phyloP scores from a whole-genome alignment of 2,888 invertebrate species.

The Notodonta dromedarius region DNA sequence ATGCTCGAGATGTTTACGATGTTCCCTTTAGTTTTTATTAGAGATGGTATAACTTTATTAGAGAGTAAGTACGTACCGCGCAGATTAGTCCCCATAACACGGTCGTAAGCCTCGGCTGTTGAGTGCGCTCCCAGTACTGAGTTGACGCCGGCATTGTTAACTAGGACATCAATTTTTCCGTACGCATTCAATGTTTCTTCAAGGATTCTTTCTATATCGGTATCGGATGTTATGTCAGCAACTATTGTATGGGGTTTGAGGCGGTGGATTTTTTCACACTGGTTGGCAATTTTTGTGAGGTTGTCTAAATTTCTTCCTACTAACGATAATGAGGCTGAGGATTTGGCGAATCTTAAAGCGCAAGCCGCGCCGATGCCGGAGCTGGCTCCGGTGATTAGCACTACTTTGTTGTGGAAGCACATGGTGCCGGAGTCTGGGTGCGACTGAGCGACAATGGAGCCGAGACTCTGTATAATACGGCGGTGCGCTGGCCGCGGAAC shows the following conservation, averaged over 20 bases:
- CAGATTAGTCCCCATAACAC: conserved; percentile 62
- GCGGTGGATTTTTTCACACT: conserved; percentile 55
- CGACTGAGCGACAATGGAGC: conserved; percentile 36
- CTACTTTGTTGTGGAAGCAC: conserved; percentile 68
- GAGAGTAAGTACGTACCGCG: conserved; percentile 64
- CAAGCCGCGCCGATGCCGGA: conserved; percentile 71
- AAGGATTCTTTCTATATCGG: conserved; percentile 57
- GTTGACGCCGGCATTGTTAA: conserved; percentile 69
- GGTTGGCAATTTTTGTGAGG: conserved; percentile 51
- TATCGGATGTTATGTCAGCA: conserved; percentile 62
- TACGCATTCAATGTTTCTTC: conserved; percentile 54
- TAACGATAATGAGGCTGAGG: conserved; percentile 56
- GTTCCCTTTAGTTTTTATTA: conserved; percentile 61
- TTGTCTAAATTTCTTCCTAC: conserved; percentile 65
- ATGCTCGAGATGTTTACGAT: conserved; percentile 69
- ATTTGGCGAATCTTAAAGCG: conserved; percentile 61
- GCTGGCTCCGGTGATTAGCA: conserved; percentile 71
- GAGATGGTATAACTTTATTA: conserved; percentile 52
- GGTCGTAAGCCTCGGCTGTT: conserved; percentile 55
- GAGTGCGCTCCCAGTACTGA: conserved; percentile 43
- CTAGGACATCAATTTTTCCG: conserved; percentile 60
- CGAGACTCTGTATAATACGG: conserved; percentile 34
- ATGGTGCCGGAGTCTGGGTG: conserved; percentile 41
- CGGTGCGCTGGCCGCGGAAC: conserved; percentile 23
- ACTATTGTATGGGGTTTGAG: conserved; percentile 53